phyloP scores from a whole-genome alignment of 2,113 vertebrate genomes.

The Phasianus colchicus region DNA sequence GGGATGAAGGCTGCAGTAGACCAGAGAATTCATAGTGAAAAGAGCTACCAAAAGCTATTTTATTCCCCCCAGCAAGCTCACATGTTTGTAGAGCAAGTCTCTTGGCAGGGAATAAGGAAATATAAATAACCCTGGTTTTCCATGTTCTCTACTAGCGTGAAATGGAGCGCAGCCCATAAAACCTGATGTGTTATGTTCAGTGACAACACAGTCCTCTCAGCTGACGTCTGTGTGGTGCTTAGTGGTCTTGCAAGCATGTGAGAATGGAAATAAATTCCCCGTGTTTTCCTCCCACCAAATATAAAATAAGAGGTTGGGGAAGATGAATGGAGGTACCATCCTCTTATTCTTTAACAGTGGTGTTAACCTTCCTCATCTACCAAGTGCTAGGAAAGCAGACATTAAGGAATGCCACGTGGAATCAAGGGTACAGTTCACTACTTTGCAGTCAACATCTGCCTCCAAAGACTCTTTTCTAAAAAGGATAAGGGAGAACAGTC shows the following conservation, averaged over 20 bases:
- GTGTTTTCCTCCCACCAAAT: not conserved
- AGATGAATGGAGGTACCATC: not conserved
- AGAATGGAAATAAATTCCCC: not conserved
- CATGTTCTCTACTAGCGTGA: not conserved
- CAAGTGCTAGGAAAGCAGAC: not conserved
- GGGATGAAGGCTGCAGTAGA: not conserved
- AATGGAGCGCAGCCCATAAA: slow-evolving; percentile 25
- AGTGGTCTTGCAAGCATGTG: not conserved
- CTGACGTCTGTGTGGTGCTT: not conserved
- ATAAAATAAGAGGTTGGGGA: not conserved
- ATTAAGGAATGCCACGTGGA: not conserved
- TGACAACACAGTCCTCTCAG: not conserved
- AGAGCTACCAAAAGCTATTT: not conserved
- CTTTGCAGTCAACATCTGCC: not conserved
- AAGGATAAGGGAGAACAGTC: rapidly evolving
- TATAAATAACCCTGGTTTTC: slow-evolving; percentile 31
- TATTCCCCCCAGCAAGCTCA: not conserved
- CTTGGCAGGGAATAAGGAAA: not conserved
- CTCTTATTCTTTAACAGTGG: not conserved
- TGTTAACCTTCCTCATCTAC: not conserved
- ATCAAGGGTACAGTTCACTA: not conserved
- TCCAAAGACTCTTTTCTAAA: not conserved
- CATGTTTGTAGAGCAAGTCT: not conserved
- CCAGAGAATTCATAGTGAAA: not conserved
- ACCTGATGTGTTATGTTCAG: not conserved